A percentile compares a stretch with the other conserved stretches of the same genome.
Conservation (phyloP, 2,888 invertebrate species). For the Mantis religiosa region DNA sequence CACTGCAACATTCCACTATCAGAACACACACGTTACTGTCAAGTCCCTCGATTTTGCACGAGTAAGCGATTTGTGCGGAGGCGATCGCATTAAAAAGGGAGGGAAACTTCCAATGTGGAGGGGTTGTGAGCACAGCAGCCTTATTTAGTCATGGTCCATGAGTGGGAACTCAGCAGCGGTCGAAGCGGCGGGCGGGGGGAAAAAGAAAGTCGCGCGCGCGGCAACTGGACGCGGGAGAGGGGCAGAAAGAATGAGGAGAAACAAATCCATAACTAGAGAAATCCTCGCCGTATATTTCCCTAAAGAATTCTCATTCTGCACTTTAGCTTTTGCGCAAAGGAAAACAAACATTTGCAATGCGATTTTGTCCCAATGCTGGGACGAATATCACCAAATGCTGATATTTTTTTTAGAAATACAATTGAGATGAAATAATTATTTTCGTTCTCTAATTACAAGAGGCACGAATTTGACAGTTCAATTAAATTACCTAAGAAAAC, state of each 20-base stretch:
- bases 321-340: background rate
- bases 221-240: background rate
- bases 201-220: conserved; percentile 5
- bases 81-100: conserved; percentile 1
- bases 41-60: background rate
- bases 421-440: no score
- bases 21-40: background rate
- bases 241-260: conserved; percentile 31
- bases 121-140: conserved; percentile 4
- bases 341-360: background rate
- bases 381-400: no score
- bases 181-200: background rate
- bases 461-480: no score
- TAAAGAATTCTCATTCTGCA: background rate
- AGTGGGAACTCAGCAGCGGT: conserved; percentile 7
- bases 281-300: background rate
- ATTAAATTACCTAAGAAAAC: no score
- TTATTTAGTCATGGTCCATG: conserved; percentile 29
- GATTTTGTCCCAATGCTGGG: background rate
- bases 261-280: background rate
- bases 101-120: background rate
- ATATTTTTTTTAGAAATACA: no score
- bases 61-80: conserved; percentile 20
- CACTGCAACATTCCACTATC: background rate
- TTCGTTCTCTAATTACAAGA: no score